Percentiles rank a stretch among this genome's conserved stretches.
Conservation (phyloP, 2,888 invertebrate genomes). For the Chirona hameri region DNA sequence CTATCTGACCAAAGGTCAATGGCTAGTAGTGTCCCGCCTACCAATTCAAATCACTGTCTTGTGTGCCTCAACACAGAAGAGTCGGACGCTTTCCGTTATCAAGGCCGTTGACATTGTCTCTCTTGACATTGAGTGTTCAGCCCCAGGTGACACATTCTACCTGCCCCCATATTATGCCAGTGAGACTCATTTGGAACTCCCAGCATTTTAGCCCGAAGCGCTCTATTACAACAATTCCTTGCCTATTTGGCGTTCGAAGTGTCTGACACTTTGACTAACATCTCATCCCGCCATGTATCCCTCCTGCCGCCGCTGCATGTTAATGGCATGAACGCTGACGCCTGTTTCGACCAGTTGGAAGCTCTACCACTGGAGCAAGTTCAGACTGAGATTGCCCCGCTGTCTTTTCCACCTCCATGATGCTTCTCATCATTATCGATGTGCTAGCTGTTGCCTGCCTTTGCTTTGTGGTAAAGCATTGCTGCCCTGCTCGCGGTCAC, state of each 20-base stretch:
- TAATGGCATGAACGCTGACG: not conserved
- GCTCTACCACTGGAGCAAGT: not conserved
- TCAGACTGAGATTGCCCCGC: not conserved
- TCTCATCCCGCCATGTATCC: not conserved
- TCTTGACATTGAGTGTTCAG: not conserved
- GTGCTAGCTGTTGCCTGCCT: not conserved
- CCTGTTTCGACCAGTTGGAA: not conserved
- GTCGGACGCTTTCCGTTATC: no score
- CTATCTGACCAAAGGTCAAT: no score
- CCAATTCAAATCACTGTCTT: no score
- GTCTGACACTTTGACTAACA: not conserved
- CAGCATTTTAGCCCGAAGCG: not conserved
- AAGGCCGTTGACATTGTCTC: not conserved
- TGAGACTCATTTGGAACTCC: not conserved
- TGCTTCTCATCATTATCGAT: not conserved
- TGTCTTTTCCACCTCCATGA: not conserved
- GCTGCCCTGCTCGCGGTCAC: not conserved
- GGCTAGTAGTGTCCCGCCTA: no score
- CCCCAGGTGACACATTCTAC: not conserved
- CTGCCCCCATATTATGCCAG: not conserved
- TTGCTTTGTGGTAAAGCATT: not conserved
- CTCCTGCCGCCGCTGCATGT: not conserved
- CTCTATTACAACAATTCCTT: not conserved
- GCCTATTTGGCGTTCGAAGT: not conserved
- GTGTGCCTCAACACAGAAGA: no score